phyloP scores from a whole-genome alignment of 2,797 vertebrate genomes.

The Scleropages formosus region DNA sequence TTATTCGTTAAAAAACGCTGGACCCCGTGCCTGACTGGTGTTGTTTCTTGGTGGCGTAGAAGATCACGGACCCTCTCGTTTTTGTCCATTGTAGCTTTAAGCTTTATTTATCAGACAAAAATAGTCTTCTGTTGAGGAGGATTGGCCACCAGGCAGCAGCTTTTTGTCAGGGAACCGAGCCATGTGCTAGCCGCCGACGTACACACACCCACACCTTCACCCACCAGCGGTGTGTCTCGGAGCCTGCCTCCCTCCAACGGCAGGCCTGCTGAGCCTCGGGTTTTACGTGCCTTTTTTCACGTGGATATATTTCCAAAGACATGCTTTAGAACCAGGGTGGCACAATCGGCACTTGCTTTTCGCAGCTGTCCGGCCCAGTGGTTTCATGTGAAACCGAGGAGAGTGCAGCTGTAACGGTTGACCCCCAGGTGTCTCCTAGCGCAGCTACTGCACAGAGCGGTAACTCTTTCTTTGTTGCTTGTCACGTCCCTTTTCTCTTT shows the following conservation, averaged over 20 bases:
- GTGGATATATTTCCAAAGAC: neutral
- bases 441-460: neutral
- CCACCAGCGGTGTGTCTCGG: slow-evolving; percentile 8
- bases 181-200: neutral
- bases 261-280: neutral
- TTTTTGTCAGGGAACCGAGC: slow-evolving; percentile 22
- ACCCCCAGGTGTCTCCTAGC: neutral
- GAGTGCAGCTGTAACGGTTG: neutral
- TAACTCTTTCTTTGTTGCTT: neutral
- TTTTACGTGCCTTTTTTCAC: neutral
- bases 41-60: no score
- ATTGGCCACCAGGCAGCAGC: slow-evolving; percentile 1
- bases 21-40: no score
- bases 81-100: neutral
- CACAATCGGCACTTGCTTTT: neutral
- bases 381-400: neutral
- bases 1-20: no score
- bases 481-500: neutral
- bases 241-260: neutral
- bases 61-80: no score
- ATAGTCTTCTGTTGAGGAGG: neutral
- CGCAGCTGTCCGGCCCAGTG: no score
- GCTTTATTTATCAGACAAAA: neutral
- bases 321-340: neutral
- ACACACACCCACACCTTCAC: neutral